A percentile compares a stretch with the other conserved stretches of the same genome.
Conservation (phyloP, 2,888 invertebrate genomes). For the Chaitophorus viminalis region DNA sequence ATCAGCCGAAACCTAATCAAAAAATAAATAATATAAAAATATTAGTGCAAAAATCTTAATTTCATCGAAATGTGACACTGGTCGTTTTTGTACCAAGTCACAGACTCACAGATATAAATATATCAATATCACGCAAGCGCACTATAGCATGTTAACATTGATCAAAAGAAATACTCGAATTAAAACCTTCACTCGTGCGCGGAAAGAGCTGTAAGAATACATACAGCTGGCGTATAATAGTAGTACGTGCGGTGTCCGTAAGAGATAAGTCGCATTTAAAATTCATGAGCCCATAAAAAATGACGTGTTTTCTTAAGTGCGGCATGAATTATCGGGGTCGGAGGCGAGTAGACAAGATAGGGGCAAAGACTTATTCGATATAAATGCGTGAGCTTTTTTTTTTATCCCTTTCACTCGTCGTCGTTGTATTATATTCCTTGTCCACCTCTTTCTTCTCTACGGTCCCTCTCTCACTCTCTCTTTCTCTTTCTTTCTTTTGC, state of each 20-base stretch:
- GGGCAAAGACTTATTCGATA: conserved; percentile 29
- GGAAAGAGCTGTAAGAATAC: background rate
- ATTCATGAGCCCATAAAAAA: conserved; percentile 56
- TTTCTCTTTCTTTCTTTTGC: background rate
- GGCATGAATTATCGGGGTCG: conserved; percentile 33
- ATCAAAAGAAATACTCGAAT: background rate
- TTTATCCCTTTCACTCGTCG: conserved; percentile 1
- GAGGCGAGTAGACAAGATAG: conserved; percentile 22
- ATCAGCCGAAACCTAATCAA: no score
- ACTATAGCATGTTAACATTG: background rate
- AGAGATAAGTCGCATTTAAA: conserved; percentile 52
- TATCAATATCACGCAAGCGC: background rate
- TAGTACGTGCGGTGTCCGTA: conserved; percentile 4
- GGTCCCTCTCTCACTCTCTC: background rate
- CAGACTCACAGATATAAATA: no score
- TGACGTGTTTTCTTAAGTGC: conserved; percentile 32
- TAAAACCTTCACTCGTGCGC: background rate
- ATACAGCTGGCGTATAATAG: background rate
- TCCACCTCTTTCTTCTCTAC: background rate
- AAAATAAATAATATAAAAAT: no score
- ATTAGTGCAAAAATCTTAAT: no score
- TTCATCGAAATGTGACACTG: no score
- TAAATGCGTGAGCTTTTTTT: conserved; percentile 35
- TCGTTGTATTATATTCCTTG: conserved; percentile 10
- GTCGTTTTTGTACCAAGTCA: no score